These are phyloP conservation scores for Auanema sp. DNA, from an alignment of 2,888 invertebrate genomes.

Conservation along the genomic window DNA sequence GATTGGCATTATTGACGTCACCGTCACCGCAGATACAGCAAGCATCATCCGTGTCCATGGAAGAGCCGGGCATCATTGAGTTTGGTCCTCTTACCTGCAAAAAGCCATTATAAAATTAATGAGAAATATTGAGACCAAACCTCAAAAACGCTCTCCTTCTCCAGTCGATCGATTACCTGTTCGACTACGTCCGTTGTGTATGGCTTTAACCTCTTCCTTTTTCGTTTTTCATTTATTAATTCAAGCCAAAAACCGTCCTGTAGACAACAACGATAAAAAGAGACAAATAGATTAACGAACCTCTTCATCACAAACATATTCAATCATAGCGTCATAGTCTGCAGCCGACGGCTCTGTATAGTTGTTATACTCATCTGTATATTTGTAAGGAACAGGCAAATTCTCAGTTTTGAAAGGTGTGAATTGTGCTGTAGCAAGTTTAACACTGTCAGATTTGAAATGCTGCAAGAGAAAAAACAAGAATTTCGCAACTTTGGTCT, in stretches of 20 bases:
- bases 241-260: constrained; percentile 88
- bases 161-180: constrained; percentile 92
- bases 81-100: constrained; percentile 7
- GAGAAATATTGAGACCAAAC: constrained; percentile 13
- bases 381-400: neutral
- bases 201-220: constrained; percentile 73
- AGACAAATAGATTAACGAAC: constrained; percentile 48
- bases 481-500: neutral
- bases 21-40: constrained; percentile 97
- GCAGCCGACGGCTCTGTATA: neutral
- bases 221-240: constrained; percentile 81
- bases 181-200: constrained; percentile 89
- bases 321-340: constrained; percentile 78
- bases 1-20: constrained; percentile 96
- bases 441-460: constrained; percentile 12
- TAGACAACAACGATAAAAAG: constrained; percentile 6
- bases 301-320: constrained; percentile 97
- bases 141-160: constrained; percentile 95
- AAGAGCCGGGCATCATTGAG: constrained; percentile 9
- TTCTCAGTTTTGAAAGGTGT: neutral
- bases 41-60: constrained; percentile 73
- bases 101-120: neutral
- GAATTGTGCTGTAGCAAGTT: constrained; percentile 7
- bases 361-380: constrained; percentile 10
- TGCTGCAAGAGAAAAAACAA: constrained; percentile 11